Base-by-base conservation (phyloP, 1,140 invertebrate genomes). In the Trissolcus basalis region DNA sequence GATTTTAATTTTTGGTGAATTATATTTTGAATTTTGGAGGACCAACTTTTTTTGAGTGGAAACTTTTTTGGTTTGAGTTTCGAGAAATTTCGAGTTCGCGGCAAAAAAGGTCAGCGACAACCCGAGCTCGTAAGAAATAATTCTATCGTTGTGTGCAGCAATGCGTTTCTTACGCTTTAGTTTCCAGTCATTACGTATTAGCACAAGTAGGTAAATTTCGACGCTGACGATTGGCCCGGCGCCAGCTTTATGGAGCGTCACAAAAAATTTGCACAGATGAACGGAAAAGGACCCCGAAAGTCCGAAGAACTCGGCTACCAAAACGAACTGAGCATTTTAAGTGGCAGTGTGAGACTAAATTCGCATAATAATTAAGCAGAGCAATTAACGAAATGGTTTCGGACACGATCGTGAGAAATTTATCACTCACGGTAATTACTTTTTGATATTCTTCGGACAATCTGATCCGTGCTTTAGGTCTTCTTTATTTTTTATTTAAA, bases 201-300 rank as follows among this genome's bases (percentile, higher is more conserved):
- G 81, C 74, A 60, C 79, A 75, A 82, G 78, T 81, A 79, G 78
- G 76, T 80, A 81, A 82, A 82, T 82, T 81, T 77, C 53, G 48
- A 27, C 55, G 59, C 51, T 35, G 36, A 54, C 53, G 41, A 72
- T 68, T 80, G 78, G 78, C 68, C 27, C 13, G 9, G 3, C 0
- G 63, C 78, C 75, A 80, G 56, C 53, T 51, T 61, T 53, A 56
- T 56, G 35, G 47, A 68, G 32, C 48, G 32, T 33, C 32, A 49
- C 41, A 55, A 55, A 61, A 67, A 58, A 43, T 8, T 32, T 56
- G 55, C 45, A n/a, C n/a, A 61, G 16, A 48, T 15, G 55, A 49
- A 32, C 44, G 11, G 15, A 48, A 63, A 69, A 65, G 56, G 55
- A 61, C 33, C n/a, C 58, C 1, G 12, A 45, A 56, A 16, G 45